phyloP scores from a whole-genome alignment of 2,797 vertebrate species.

The Rhadinocentrus ornatus region DNA sequence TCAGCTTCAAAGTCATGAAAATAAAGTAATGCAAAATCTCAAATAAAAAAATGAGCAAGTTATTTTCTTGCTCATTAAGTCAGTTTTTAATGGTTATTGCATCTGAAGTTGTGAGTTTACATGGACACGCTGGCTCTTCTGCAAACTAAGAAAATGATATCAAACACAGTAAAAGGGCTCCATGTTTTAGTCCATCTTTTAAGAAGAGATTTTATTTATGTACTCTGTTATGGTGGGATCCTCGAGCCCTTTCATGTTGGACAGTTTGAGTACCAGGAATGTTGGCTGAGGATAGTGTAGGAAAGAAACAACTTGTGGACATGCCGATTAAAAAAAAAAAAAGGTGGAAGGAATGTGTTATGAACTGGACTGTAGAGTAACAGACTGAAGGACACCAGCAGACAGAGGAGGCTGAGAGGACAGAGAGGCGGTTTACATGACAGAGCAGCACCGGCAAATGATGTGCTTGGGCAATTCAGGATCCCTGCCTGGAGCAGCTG shows the following conservation, averaged over 20 bases:
- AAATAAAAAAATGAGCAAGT: conserved; percentile 1
- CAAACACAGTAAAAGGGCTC: conserved; percentile 21
- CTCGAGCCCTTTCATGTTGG: conserved; percentile 18
- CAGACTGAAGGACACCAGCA: conserved; percentile 1
- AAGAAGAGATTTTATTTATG: conserved; percentile 20
- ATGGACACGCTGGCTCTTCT: conserved; percentile 12
- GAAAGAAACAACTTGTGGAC: conserved; percentile 22
- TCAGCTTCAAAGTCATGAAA: conserved; percentile 43
- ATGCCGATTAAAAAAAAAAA: conserved; percentile 9
- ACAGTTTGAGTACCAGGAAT: conserved; percentile 25
- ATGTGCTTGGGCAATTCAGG: conserved; percentile 62
- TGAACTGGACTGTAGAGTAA: conserved; percentile 14
- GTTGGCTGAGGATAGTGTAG: background rate
- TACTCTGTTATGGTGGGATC: conserved; percentile 6
- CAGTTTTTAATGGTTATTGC: background rate
- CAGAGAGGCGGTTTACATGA: conserved; percentile 72
- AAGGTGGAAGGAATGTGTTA: conserved; percentile 20
- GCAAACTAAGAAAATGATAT: conserved; percentile 15
- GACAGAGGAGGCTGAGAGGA: conserved; percentile 3
- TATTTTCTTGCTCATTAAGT: conserved; percentile 10
- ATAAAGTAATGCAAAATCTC: conserved; percentile 29
- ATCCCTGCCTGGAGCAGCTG: conserved; percentile 35
- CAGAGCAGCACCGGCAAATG: conserved; percentile 80
- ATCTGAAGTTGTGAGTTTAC: background rate
- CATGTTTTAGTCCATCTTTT: conserved; percentile 17